A percentile compares a stretch with the other conserved stretches of the same genome.
phyloP scores from a whole-genome alignment of 2,113 vertebrate species.

The Nothocercus nigrocapillus region DNA sequence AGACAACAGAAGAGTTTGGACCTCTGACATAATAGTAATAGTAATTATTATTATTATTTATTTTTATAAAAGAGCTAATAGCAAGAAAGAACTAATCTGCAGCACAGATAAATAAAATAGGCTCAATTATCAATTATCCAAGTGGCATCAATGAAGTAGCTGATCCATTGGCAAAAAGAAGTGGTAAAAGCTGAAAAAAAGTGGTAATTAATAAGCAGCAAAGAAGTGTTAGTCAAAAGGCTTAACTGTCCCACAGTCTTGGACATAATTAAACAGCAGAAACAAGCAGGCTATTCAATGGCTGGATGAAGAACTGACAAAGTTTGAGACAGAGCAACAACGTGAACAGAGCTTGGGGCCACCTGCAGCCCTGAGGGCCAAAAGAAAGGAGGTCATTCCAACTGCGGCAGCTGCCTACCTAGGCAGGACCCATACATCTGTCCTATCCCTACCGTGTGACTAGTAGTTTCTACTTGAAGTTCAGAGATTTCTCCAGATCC shows the following conservation, averaged over 20 bases:
- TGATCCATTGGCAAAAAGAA: background rate
- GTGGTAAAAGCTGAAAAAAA: background rate
- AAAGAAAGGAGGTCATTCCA: background rate
- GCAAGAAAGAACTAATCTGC: background rate
- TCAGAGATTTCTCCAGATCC: background rate
- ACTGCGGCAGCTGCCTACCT: background rate
- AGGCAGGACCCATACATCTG: rapidly evolving
- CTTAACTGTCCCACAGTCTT: background rate
- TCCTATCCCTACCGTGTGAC: background rate
- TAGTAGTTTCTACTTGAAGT: background rate
- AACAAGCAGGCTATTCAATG: background rate
- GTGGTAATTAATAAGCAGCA: background rate
- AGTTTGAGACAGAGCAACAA: background rate
- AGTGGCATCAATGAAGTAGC: background rate
- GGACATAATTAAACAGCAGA: background rate
- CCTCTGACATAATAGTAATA: background rate
- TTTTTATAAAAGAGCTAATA: background rate
- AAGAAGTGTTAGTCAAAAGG: background rate
- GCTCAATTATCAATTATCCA: background rate
- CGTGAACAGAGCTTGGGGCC: background rate
- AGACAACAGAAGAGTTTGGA: background rate
- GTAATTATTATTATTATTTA: too few relatives aligned
- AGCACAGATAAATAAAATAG: background rate
- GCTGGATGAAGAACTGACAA: background rate
- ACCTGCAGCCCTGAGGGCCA: background rate